phyloP scores from a whole-genome alignment of 2,797 vertebrate species.

The Parauchenoglanis punctatus region DNA sequence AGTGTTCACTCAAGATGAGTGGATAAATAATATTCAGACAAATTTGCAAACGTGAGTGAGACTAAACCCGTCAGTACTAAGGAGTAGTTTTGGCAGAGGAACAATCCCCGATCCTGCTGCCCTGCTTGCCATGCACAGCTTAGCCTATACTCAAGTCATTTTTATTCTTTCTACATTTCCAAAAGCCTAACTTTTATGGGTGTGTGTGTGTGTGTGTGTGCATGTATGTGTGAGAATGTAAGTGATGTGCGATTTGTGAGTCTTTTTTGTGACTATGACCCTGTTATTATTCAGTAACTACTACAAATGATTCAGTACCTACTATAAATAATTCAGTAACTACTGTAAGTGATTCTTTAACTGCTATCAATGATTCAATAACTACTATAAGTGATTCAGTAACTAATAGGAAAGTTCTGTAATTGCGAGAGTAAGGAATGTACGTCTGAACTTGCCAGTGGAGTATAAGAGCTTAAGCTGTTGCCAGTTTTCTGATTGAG shows the following conservation, averaged over 20 bases:
- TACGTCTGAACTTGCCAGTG: not conserved
- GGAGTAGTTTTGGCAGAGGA: not conserved
- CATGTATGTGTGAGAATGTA: not conserved
- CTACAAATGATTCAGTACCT: not conserved
- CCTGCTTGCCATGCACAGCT: not conserved
- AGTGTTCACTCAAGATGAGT: not conserved
- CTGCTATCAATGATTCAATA: not conserved
- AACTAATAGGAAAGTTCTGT: not conserved
- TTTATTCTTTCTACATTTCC: not conserved
- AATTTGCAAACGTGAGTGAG: not conserved
- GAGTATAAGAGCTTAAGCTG: not conserved
- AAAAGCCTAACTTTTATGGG: not conserved
- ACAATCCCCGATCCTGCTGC: not conserved
- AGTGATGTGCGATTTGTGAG: not conserved
- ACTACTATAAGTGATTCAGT: not conserved
- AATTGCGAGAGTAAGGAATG: not conserved
- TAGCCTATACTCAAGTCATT: not conserved
- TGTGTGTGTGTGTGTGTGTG: not conserved
- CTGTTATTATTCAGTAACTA: not conserved
- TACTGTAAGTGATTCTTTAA: not conserved
- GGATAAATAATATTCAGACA: not conserved
- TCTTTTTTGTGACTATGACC: not conserved
- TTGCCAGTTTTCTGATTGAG: constrained; percentile 5
- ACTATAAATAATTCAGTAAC: not conserved
- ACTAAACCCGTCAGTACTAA: not conserved